Conservation (phyloP, 2,888 invertebrate genomes). For the Malthinus seriepunctatus region DNA sequence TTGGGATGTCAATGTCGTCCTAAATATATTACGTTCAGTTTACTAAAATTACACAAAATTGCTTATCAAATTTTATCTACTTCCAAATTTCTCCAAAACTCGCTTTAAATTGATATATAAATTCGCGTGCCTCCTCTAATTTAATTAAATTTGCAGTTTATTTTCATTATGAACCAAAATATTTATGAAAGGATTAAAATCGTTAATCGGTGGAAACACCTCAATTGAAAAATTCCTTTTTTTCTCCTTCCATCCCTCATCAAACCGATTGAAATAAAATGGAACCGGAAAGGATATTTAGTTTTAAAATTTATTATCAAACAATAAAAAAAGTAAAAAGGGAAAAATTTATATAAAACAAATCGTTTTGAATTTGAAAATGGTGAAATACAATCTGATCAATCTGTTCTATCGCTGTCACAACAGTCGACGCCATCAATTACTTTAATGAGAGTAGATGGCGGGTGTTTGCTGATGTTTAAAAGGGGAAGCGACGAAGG, state of each 20-base stretch:
- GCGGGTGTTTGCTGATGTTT: constrained; percentile 33
- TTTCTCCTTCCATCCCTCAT: too few species aligned
- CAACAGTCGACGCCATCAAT: constrained; percentile 53
- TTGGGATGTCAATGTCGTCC: constrained; percentile 12
- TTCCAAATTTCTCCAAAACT: not conserved
- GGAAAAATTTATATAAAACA: constrained; percentile 39
- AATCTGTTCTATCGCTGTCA: constrained; percentile 52
- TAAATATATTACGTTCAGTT: constrained; percentile 5
- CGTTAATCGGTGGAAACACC: constrained; percentile 23
- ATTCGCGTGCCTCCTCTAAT: not conserved
- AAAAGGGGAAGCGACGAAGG: constrained; percentile 32
- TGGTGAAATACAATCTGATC: constrained; percentile 54
- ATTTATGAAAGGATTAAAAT: constrained; percentile 11
- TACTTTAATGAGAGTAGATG: constrained; percentile 53
- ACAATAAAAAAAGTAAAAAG: constrained; percentile 22
- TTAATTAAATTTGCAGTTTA: not conserved
- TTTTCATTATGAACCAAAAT: not conserved
- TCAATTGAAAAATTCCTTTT: not conserved
- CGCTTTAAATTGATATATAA: not conserved
- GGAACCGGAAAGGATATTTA: constrained; percentile 28
- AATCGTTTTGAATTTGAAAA: constrained; percentile 41
- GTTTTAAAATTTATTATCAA: not conserved
- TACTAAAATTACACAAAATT: constrained; percentile 2
- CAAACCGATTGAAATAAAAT: constrained; percentile 11
- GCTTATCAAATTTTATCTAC: constrained; percentile 2